Evolutionary conservation across 2,113 vertebrate genomes (phyloP).

Genomic region (Zapornia atra): DNA sequence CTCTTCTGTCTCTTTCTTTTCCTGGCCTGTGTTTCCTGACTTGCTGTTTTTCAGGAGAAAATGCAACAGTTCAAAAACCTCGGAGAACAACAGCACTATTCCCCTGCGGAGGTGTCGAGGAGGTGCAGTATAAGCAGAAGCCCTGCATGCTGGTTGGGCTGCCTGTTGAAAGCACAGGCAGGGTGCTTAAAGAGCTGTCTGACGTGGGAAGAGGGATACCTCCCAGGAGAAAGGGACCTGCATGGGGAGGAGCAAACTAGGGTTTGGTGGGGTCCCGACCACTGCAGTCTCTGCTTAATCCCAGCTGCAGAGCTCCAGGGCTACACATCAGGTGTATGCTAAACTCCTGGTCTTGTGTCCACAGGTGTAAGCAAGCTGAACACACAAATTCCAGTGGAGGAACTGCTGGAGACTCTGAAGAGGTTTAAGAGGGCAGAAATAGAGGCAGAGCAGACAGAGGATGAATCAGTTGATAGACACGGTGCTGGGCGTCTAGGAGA

Average conservation of each 20-base stretch:
- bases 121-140: constrained; percentile 19
- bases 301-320: background rate
- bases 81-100: background rate
- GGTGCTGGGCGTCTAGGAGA: background rate
- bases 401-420: constrained; percentile 52
- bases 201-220: background rate
- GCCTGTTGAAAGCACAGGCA: background rate
- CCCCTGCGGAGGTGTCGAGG: background rate
- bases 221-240: background rate
- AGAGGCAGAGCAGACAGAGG: constrained; percentile 40
- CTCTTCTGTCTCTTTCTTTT: background rate
- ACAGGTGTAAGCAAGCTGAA: background rate
- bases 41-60: constrained; percentile 36
- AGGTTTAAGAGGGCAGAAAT: constrained; percentile 35
- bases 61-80: background rate
- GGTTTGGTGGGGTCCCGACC: background rate
- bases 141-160: background rate
- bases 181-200: background rate
- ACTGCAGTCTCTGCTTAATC: background rate
- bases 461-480: background rate
- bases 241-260: background rate
- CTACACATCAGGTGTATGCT: background rate
- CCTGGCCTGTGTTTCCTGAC: background rate
- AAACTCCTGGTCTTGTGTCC: background rate
- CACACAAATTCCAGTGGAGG: constrained; percentile 24